These are phyloP conservation scores for Omphaloscelis lunosa DNA, from an alignment of 2,888 invertebrate species.

Conservation along the genomic window DNA sequence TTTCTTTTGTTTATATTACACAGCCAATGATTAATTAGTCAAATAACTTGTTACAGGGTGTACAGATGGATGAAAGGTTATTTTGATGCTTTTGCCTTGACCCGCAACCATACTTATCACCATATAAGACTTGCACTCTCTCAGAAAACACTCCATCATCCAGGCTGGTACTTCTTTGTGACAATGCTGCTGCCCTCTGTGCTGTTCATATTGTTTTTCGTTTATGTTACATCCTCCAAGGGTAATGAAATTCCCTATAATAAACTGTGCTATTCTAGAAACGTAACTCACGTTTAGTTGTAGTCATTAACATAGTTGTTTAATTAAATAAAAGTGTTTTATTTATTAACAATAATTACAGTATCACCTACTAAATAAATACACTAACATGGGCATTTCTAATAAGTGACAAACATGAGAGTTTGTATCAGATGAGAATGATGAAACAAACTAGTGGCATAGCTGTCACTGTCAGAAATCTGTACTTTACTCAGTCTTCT, in stretches of 20 bases:
- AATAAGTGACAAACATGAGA: not conserved
- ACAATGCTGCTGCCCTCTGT: conserved; percentile 62
- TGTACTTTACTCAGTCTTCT: conserved; percentile 75
- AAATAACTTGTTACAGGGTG: conserved; percentile 56
- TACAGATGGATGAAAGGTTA: conserved; percentile 62
- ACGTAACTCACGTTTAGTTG: conserved; percentile 46
- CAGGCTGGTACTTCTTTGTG: conserved; percentile 51
- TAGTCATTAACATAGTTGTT: conserved; percentile 32
- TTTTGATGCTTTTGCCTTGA: conserved; percentile 21
- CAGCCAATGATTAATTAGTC: not conserved
- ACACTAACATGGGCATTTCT: conserved; percentile 27
- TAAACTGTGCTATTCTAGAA: conserved; percentile 49
- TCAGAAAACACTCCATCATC: conserved; percentile 45
- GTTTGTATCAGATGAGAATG: not conserved
- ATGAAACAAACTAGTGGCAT: not conserved
- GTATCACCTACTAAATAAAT: conserved; percentile 23
- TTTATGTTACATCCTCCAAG: conserved; percentile 62
- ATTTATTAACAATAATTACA: conserved; percentile 45
- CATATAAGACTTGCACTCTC: not conserved
- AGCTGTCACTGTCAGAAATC: not conserved
- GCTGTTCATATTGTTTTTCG: conserved; percentile 57
- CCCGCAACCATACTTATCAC: conserved; percentile 12
- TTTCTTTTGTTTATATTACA: not conserved
- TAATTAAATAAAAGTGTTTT: conserved; percentile 47
- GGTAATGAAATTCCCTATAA: conserved; percentile 57